Conservation (phyloP, 2,888 invertebrate species). For the Heteromyza rotundicornis region DNA sequence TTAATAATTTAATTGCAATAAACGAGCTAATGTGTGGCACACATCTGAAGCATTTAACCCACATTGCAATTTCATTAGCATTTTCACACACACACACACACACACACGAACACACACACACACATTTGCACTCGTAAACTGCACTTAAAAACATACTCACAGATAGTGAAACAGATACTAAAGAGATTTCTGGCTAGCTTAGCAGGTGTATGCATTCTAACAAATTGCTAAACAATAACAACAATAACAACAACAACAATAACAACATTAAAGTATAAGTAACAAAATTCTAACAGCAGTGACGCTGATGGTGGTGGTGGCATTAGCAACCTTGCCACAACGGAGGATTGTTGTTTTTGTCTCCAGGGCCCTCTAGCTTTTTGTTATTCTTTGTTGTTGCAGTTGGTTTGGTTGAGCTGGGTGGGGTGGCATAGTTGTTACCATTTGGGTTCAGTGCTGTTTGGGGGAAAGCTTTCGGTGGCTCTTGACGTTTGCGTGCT, state of each 20-base stretch:
- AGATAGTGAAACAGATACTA: background rate
- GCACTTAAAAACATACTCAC: background rate
- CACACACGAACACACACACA: background rate
- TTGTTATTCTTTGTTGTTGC: background rate
- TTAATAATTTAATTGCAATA: too few relatives aligned
- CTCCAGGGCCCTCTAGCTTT: too few relatives aligned
- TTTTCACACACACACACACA: background rate
- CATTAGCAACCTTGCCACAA: background rate
- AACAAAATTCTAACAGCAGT: background rate
- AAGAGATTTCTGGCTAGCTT: background rate
- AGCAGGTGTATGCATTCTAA: slow-evolving; percentile 24
- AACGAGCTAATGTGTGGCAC: too few relatives aligned
- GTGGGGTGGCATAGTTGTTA: too few relatives aligned
- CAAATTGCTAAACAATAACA: slow-evolving; percentile 36
- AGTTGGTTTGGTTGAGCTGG: background rate
- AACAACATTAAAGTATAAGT: slow-evolving; percentile 22
- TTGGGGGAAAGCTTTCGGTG: background rate
- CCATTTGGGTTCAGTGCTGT: too few relatives aligned
- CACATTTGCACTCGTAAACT: background rate
- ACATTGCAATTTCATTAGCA: too few relatives aligned
- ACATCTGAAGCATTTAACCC: too few relatives aligned
- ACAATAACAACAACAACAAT: slow-evolving; percentile 30
- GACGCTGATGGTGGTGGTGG: background rate
- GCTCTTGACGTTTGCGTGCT: slow-evolving; percentile 21
- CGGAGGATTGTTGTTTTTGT: too few relatives aligned